Percentiles rank a stretch among this genome's conserved stretches.
phyloP scores from a whole-genome alignment of 2,888 invertebrate genomes.

The Cheiracanthium punctorium region DNA sequence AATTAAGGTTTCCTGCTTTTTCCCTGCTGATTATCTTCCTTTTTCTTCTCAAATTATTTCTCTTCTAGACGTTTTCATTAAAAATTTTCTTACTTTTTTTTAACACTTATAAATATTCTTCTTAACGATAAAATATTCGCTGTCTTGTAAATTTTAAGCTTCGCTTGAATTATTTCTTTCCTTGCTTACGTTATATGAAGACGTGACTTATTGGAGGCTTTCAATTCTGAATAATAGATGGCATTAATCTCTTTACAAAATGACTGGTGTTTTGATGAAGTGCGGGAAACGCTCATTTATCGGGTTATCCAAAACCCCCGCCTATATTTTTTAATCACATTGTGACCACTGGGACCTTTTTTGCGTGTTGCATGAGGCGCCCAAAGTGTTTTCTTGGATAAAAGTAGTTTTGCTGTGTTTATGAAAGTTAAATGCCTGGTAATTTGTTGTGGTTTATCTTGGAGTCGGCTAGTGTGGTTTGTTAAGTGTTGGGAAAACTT shows the following conservation, averaged over 20 bases:
- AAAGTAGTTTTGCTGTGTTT: no score
- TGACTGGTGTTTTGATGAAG: conserved; percentile 28
- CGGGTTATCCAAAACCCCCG: conserved; percentile 33
- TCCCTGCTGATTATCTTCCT: no score
- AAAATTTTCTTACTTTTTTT: no score
- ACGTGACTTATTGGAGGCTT: conserved; percentile 49
- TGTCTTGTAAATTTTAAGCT: background rate
- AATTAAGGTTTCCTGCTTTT: no score
- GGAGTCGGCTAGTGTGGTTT: no score
- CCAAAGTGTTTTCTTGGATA: no score
- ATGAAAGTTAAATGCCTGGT: no score
- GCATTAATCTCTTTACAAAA: conserved; percentile 50
- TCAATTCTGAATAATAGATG: conserved; percentile 55
- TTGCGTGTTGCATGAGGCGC: no score
- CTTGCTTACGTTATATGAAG: conserved; percentile 5
- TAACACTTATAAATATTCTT: background rate
- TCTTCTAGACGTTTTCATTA: no score
- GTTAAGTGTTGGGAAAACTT: no score
- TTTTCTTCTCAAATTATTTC: no score
- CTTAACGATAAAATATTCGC: background rate
- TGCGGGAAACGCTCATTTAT: conserved; percentile 35
- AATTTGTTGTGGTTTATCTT: no score
- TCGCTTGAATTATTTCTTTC: background rate
- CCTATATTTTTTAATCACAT: conserved; percentile 48
- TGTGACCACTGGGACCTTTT: background rate